Base-by-base conservation (phyloP, 2,113 vertebrate genomes). In the Prochilodus magdalenae region DNA sequence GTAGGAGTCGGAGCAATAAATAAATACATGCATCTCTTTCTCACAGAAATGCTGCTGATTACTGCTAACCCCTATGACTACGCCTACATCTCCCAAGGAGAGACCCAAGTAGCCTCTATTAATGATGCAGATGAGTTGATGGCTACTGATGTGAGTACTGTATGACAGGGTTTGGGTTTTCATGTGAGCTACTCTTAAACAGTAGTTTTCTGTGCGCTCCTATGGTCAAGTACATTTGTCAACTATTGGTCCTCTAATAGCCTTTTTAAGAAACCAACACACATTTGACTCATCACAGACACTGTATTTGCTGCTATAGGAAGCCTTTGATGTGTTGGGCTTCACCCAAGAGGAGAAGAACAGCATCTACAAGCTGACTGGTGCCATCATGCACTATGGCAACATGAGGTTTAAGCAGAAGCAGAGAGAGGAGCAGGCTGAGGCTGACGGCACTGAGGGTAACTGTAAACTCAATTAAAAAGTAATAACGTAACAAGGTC, bases 361-460 rank as follows among this genome's bases (percentile, higher is more conserved):
- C 0, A 89, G 93, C 0, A 78, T 93, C 44, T 93, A 95, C 80
- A 94, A 95, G 87, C 83, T 95, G 80, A 94, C 87, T 0, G 93
- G 93, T 0, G 90, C 94, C 90, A 94, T 95, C 84, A 95, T 95
- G 94, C 94, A 95, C 85, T 93, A 91, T 0, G 94, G 94, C 5
- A 95, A 95, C 87, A 95, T 95, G 94, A 95, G 90, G 86, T 95
- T 92, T 87, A 95, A 95, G 85, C 91, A 93, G 87, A 95, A 95
- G 79, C 94, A 95, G 80, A 84, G 94, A 24, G 94, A 95, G 76
- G 94, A 95, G 67, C 94, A 95, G 87, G 95, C 95, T 0, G 95
- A 95, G 70, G 91, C 95, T 0, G 95, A 95, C 0, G 95, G 95
- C 86, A 95, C 95, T 0, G 95, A 95, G 83, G 94, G 95, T 96